Conservation (phyloP, 2,113 vertebrate genomes). For the Cinclus cinclus region DNA sequence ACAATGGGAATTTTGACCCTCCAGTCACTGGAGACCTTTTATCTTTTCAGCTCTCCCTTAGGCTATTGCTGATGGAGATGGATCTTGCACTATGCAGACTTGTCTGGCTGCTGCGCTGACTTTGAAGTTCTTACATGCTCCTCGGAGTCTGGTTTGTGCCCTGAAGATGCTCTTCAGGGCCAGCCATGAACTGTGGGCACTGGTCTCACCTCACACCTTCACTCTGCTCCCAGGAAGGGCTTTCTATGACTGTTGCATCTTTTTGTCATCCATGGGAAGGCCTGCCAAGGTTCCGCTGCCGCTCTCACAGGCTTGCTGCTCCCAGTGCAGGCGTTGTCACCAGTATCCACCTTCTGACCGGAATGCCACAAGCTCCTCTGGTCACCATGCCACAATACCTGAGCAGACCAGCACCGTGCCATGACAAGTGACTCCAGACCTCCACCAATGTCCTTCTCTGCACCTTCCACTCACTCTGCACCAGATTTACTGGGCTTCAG, state of each 20-base stretch:
- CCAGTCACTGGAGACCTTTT: neutral
- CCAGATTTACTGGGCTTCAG: rapidly evolving
- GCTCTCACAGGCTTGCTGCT: neutral
- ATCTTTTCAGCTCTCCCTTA: neutral
- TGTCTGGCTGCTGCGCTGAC: neutral
- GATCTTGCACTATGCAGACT: neutral
- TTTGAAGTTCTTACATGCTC: neutral
- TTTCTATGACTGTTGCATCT: neutral
- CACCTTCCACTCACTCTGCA: neutral
- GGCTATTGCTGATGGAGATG: neutral
- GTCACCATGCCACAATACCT: neutral
- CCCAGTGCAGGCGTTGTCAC: neutral
- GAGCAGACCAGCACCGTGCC: neutral
- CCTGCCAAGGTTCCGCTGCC: neutral
- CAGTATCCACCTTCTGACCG: neutral
- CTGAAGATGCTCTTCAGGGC: neutral
- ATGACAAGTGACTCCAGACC: neutral
- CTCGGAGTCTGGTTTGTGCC: neutral
- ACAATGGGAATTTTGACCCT: neutral
- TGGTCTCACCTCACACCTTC: neutral
- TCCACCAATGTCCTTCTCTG: neutral
- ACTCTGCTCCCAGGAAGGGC: neutral
- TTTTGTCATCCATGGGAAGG: neutral
- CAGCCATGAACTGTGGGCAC: neutral
- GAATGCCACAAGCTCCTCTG: neutral